Conservation (phyloP, 2,797 vertebrate species). For the Clarias fuscus region DNA sequence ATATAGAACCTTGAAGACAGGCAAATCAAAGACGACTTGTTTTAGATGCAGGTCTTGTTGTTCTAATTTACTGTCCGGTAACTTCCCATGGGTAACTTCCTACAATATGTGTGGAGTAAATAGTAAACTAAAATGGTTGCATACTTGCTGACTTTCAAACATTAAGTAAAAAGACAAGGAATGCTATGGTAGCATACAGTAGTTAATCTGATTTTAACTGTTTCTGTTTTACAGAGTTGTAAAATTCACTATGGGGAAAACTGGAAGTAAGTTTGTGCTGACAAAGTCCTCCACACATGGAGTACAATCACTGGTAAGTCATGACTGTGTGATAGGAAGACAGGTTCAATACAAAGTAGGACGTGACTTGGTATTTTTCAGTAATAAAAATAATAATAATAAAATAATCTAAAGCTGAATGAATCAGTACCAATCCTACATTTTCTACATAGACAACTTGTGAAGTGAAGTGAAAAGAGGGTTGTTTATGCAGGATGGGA, state of each 20-base stretch:
- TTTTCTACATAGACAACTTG: neutral
- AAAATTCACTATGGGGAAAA: conserved; percentile 68
- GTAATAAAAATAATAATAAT: neutral
- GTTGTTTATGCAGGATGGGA: neutral
- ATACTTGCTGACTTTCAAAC: neutral
- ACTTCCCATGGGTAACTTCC: no score
- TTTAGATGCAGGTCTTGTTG: neutral
- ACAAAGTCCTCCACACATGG: conserved; percentile 69
- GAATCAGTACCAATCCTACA: neutral
- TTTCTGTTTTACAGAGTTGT: conserved; percentile 38
- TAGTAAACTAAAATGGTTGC: neutral
- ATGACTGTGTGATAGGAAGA: neutral
- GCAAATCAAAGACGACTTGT: neutral
- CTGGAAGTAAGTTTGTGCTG: conserved; percentile 69
- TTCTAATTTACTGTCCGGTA: neutral
- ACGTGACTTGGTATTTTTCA: neutral
- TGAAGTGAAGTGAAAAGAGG: neutral
- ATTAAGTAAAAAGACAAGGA: neutral
- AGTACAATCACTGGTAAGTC: conserved; percentile 59
- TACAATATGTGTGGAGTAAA: neutral
- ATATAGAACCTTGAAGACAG: neutral
- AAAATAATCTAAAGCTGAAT: neutral
- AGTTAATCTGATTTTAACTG: neutral
- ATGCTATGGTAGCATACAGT: no score
- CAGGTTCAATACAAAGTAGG: neutral